These are phyloP conservation scores for Stenotaenia linearis DNA, from an alignment of 2,888 invertebrate genomes.

Conservation along the genomic window DNA sequence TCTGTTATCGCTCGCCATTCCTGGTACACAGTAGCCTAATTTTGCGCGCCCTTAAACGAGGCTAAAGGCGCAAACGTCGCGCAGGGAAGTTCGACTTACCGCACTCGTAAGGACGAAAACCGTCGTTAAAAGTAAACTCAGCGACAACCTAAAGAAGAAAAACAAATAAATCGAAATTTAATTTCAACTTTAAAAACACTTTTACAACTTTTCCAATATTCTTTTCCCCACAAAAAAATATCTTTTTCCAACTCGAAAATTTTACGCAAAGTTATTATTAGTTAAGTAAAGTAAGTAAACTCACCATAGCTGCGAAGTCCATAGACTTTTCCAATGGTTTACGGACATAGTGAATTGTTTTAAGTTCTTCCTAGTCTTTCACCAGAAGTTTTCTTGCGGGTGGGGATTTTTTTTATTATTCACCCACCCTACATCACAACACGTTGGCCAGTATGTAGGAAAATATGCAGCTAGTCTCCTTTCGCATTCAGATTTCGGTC, in stretches of 20 bases:
- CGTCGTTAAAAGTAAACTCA: not conserved
- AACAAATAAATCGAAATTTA: not conserved
- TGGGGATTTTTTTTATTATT: constrained; percentile 17
- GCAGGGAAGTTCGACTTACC: constrained; percentile 9
- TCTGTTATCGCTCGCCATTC: not conserved
- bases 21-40: not conserved
- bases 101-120: not conserved
- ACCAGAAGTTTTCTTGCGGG: not conserved
- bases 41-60: not conserved
- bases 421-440: constrained; percentile 17
- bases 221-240: too few species aligned
- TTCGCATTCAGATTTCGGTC: not conserved
- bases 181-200: not conserved
- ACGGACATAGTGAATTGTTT: not conserved
- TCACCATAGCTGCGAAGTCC: not conserved
- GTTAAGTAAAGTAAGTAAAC: too few species aligned
- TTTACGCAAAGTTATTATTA: too few species aligned
- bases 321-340: not conserved
- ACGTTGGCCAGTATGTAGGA: not conserved
- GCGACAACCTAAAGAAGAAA: not conserved
- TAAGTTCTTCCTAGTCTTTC: not conserved
- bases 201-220: not conserved
- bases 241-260: too few species aligned
- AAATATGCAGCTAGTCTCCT: not conserved
- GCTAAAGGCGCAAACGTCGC: not conserved